Conservation (phyloP, 1,140 invertebrate species). For the Cecropterus lyciades region DNA sequence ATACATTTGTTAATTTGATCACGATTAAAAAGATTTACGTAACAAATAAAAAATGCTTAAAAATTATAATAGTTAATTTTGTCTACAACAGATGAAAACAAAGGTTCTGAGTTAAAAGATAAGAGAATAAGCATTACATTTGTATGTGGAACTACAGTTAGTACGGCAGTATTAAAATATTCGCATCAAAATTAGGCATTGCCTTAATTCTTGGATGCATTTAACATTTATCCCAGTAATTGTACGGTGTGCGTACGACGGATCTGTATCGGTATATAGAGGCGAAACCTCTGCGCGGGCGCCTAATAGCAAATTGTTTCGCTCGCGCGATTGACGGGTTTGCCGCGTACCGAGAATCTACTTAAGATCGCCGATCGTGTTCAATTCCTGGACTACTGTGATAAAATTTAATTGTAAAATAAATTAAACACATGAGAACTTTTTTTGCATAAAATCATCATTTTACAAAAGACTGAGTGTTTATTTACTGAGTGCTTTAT, state of each 20-base stretch:
- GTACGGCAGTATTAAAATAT: neutral
- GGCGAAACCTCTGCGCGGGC: conserved; percentile 49
- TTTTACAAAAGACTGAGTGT: neutral
- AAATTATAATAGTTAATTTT: too few species aligned
- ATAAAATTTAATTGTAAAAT: neutral
- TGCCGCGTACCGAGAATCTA: conserved; percentile 29
- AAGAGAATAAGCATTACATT: too few species aligned
- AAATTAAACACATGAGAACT: conserved; percentile 4
- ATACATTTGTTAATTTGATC: too few species aligned
- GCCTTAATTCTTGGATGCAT: conserved; percentile 10
- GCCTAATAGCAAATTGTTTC: conserved; percentile 52
- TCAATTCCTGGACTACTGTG: conserved; percentile 18
- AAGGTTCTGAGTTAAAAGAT: neutral
- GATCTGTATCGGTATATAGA: conserved; percentile 59
- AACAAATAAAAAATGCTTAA: too few species aligned
- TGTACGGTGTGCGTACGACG: conserved; percentile 13
- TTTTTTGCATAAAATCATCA: conserved; percentile 3
- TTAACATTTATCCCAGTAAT: conserved; percentile 32
- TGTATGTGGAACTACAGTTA: too few species aligned
- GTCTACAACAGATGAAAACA: too few species aligned
- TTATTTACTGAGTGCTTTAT: conserved; percentile 28
- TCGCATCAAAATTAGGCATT: conserved; percentile 32
- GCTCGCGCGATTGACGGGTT: conserved; percentile 43
- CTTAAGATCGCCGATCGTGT: conserved; percentile 13
- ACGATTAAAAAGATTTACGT: too few species aligned